Percentiles rank a stretch among this genome's conserved stretches.
phyloP scores from a whole-genome alignment of 2,797 vertebrate genomes.

The Galaxias olidus region DNA sequence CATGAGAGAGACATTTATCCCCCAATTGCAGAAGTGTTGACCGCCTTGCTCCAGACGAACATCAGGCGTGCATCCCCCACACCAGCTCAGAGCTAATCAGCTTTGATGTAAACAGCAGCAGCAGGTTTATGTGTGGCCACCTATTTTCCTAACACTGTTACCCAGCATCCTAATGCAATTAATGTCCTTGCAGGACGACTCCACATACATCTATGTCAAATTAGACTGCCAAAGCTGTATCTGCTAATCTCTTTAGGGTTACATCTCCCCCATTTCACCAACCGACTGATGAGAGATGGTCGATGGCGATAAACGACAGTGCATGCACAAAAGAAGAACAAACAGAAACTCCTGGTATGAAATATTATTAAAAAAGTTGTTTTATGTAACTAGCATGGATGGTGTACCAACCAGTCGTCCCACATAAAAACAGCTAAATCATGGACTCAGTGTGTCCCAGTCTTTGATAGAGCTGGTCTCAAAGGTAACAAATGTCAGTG shows the following conservation, averaged over 20 bases:
- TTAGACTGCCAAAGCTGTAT: conserved; percentile 36
- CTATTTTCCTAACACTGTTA: conserved; percentile 39
- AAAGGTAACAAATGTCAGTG: conserved; percentile 10
- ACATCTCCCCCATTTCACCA: conserved; percentile 15
- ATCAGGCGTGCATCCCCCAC: background rate
- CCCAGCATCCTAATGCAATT: conserved; percentile 25
- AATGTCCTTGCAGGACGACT: conserved; percentile 38
- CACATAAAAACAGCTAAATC: background rate
- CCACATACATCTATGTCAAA: conserved; percentile 37
- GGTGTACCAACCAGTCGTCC: background rate
- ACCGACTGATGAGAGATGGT: conserved; percentile 23
- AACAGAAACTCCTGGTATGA: no score
- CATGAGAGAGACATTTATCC: no score
- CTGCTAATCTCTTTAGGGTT: conserved; percentile 43
- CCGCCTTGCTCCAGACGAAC: background rate
- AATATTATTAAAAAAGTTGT: no score
- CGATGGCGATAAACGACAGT: no score
- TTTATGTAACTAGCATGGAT: no score
- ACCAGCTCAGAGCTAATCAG: background rate
- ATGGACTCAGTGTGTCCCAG: background rate
- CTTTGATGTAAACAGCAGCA: conserved; percentile 21
- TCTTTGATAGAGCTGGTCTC: conserved; percentile 1
- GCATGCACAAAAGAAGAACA: no score
- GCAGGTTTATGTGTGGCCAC: conserved; percentile 15
- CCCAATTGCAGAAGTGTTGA: no score